A percentile compares a stretch with the other conserved stretches of the same genome.
These are phyloP conservation scores for Pollenia griseotomentosa DNA, from an alignment of 2,888 invertebrate genomes.

Conservation along the genomic window DNA sequence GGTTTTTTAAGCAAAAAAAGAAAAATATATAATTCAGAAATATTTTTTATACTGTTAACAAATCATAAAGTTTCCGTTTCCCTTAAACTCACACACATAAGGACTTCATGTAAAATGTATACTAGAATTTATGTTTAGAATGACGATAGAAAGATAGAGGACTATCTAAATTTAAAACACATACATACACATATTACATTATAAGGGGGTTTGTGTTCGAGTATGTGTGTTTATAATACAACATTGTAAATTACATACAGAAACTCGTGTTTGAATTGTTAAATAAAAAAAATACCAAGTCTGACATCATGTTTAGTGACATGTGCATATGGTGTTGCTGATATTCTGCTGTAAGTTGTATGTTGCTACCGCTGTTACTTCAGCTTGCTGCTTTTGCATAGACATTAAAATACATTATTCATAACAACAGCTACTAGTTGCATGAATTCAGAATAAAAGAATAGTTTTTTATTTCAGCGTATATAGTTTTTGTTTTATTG, in stretches of 20 bases:
- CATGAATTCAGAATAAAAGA: constrained; percentile 24
- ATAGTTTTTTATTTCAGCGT: neutral
- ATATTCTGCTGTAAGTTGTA: constrained; percentile 29
- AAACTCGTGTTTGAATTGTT: constrained; percentile 26
- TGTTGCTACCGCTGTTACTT: constrained; percentile 42
- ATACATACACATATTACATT: neutral
- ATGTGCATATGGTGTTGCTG: constrained; percentile 67
- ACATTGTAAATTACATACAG: constrained; percentile 22
- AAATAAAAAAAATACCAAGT: constrained; percentile 32
- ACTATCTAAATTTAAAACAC: constrained; percentile 40
- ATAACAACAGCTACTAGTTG: constrained; percentile 65
- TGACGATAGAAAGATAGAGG: constrained; percentile 44
- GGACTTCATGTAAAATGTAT: constrained; percentile 22
- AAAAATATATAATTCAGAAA: neutral
- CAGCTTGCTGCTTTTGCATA: constrained; percentile 35
- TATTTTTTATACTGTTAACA: constrained; percentile 65
- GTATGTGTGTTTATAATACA: constrained; percentile 29
- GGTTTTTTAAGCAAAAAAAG: constrained; percentile 37
- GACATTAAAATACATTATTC: constrained; percentile 55
- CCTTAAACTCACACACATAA: constrained; percentile 46
- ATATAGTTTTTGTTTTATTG: neutral
- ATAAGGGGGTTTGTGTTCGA: neutral
- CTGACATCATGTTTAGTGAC: constrained; percentile 70
- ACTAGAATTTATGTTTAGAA: constrained; percentile 44
- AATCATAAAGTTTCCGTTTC: constrained; percentile 73